A percentile compares a stretch with the other conserved stretches of the same genome.
phyloP scores from a whole-genome alignment of 2,113 vertebrate species.

The Spizaetus ornatus region DNA sequence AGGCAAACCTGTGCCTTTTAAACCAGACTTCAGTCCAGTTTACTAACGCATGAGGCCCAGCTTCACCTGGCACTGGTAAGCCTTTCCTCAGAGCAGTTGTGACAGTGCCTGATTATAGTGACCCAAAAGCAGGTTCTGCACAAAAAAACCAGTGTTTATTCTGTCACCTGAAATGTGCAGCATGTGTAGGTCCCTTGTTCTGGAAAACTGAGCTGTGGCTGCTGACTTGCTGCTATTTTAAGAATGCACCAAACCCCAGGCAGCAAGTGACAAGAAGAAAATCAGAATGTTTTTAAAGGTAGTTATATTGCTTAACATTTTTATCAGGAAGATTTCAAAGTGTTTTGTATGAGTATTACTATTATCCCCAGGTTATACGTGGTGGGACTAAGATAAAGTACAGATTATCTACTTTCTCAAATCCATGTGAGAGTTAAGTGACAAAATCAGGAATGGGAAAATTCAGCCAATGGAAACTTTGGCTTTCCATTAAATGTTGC shows the following conservation, averaged over 20 bases:
- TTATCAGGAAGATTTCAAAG: not conserved
- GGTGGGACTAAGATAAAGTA: not conserved
- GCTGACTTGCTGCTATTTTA: not conserved
- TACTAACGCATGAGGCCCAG: rapidly evolving
- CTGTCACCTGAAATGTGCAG: not conserved
- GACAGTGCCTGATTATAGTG: not conserved
- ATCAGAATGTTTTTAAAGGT: not conserved
- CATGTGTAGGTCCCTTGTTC: not conserved
- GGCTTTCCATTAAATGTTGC: not conserved
- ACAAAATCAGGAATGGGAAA: not conserved
- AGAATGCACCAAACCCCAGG: not conserved
- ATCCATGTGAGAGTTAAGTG: not conserved
- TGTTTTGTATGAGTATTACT: not conserved
- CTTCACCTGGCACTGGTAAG: not conserved
- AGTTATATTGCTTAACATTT: not conserved
- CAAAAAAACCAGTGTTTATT: not conserved
- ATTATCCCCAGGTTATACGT: not conserved
- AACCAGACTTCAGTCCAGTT: not conserved
- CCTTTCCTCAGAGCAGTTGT: not conserved
- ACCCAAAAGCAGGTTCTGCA: not conserved
- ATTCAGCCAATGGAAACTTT: not conserved
- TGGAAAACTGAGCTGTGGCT: not conserved
- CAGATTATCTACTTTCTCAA: not conserved
- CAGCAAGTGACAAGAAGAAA: not conserved
- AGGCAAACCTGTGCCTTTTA: not conserved